phyloP scores from a whole-genome alignment of 1,140 invertebrate genomes.

The Panagrolaimus sp. region DNA sequence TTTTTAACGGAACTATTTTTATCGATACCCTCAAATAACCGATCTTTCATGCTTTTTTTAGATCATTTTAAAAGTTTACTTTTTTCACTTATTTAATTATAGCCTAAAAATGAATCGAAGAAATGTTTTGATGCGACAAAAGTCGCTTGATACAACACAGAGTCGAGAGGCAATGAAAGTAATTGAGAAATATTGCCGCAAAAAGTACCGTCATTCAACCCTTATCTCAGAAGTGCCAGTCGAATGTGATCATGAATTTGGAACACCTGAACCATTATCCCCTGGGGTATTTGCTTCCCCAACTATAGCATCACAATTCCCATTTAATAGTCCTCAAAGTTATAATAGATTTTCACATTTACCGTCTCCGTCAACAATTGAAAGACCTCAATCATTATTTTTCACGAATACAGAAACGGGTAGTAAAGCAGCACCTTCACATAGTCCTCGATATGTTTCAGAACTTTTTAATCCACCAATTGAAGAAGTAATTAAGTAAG shows the following conservation, averaged over 20 bases:
- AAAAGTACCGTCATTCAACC: slow-evolving; percentile 9
- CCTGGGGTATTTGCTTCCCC: not conserved
- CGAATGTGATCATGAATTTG: not conserved
- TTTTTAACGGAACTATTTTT: too few species aligned
- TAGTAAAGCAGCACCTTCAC: not conserved
- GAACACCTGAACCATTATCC: not conserved
- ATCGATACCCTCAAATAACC: too few species aligned
- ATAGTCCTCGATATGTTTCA: not conserved
- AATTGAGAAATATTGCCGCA: slow-evolving; percentile 20
- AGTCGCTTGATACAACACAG: slow-evolving; percentile 3
- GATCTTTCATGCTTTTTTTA: too few species aligned
- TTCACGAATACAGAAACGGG: not conserved
- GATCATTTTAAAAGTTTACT: too few species aligned
- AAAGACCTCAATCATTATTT: not conserved
- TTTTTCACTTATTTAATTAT: too few species aligned
- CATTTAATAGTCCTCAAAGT: not conserved
- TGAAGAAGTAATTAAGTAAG: not conserved
- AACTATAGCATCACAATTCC: not conserved
- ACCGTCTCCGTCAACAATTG: not conserved
- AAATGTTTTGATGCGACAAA: not conserved
- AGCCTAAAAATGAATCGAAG: too few species aligned
- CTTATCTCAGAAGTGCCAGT: not conserved
- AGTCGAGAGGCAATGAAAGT: slow-evolving; percentile 4
- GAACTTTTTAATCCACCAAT: slow-evolving; percentile 6
- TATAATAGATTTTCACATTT: not conserved